phyloP scores from a whole-genome alignment of 2,797 vertebrate genomes.

The Halcyon badia region DNA sequence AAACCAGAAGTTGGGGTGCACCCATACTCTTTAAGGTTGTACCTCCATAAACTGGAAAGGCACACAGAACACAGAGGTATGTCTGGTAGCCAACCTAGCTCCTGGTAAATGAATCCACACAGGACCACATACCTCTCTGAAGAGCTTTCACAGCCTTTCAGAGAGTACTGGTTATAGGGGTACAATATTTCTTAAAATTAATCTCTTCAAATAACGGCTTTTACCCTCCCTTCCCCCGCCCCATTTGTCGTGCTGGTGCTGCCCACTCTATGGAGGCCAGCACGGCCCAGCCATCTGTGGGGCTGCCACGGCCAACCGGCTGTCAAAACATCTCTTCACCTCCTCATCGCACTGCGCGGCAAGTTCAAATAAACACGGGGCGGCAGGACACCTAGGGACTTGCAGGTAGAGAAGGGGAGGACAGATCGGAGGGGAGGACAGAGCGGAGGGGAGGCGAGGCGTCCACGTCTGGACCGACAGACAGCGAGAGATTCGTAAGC shows the following conservation, averaged over 20 bases:
- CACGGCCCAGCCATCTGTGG: fast-evolving
- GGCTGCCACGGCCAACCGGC: neutral
- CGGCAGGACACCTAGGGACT: fast-evolving
- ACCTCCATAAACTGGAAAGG: fast-evolving
- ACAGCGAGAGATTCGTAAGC: fast-evolving
- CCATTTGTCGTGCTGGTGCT: neutral
- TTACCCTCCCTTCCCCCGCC: neutral
- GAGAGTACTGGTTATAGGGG: neutral
- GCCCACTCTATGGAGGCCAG: fast-evolving
- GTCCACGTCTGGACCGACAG: fast-evolving
- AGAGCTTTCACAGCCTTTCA: neutral
- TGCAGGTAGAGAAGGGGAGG: too few relatives aligned
- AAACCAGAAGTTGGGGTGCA: neutral
- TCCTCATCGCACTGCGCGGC: neutral
- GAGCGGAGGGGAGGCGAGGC: fast-evolving
- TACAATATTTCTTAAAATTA: neutral
- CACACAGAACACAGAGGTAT: neutral
- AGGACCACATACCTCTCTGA: fast-evolving
- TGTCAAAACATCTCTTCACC: fast-evolving
- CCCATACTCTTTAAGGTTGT: fast-evolving
- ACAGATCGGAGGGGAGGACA: too few relatives aligned
- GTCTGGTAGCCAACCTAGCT: neutral
- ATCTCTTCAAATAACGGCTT: neutral
- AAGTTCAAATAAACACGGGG: neutral
- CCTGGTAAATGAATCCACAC: neutral